A percentile compares a stretch with the other conserved stretches of the same genome.
These are phyloP conservation scores for Leucoptera coffeella DNA, from an alignment of 2,888 invertebrate species.

Conservation along the genomic window DNA sequence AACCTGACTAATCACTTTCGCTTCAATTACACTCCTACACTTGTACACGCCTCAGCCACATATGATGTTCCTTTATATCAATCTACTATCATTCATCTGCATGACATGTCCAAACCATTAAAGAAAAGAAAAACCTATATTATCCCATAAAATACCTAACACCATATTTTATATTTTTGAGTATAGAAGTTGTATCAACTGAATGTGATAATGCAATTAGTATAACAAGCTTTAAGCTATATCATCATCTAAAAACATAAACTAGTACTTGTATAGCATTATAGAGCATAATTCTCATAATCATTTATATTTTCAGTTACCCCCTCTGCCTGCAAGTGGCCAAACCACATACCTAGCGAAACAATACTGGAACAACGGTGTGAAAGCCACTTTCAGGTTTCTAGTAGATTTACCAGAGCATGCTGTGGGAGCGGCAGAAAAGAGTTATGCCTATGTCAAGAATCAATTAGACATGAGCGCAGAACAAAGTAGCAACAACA, in stretches of 20 bases:
- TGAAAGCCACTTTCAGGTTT: constrained; percentile 57
- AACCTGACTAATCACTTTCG: too few relatives aligned
- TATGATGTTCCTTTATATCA: too few relatives aligned
- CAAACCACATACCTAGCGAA: constrained; percentile 55
- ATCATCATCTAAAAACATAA: too few relatives aligned
- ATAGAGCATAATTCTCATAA: neutral
- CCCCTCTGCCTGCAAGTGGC: constrained; percentile 57
- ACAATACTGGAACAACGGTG: constrained; percentile 65
- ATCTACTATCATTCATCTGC: too few relatives aligned
- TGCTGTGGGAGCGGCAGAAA: constrained; percentile 41
- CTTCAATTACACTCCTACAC: too few relatives aligned
- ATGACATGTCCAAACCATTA: too few relatives aligned
- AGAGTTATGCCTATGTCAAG: constrained; percentile 47
- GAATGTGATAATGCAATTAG: too few relatives aligned
- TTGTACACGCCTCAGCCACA: too few relatives aligned
- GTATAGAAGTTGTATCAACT: too few relatives aligned
- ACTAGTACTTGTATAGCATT: neutral
- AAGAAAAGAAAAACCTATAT: neutral
- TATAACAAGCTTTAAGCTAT: too few relatives aligned
- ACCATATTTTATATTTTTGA: neutral
- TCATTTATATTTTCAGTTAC: constrained; percentile 59
- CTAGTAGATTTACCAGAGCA: constrained; percentile 57
- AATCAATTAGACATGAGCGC: too few relatives aligned
- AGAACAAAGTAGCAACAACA: too few relatives aligned
- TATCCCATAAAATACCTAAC: neutral